Conservation (phyloP, 2,113 vertebrate species). For the Tiliqua scincoides region DNA sequence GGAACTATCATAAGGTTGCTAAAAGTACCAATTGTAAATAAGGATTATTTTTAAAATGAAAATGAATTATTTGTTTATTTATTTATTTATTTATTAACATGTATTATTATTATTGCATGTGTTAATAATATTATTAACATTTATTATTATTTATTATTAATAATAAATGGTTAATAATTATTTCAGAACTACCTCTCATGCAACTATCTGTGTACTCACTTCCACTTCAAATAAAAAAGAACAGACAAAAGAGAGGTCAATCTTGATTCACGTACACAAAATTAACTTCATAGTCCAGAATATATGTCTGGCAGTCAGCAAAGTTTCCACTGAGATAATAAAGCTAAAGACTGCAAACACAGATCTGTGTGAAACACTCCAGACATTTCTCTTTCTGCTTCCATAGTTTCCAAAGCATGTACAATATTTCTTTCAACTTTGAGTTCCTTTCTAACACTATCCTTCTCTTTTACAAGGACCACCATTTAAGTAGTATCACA, state of each 20-base stretch:
- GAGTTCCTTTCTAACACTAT: not conserved
- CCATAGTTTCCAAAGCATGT: not conserved
- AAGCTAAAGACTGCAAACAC: not conserved
- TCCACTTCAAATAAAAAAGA: not conserved
- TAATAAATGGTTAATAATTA: too few relatives aligned
- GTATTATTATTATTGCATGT: too few relatives aligned
- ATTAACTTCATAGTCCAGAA: conserved; percentile 2
- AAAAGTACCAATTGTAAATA: not conserved
- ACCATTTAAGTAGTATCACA: not conserved
- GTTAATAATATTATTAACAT: too few relatives aligned
- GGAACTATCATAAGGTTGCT: not conserved
- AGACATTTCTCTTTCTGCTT: rapidly evolving
- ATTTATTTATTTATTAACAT: too few relatives aligned
- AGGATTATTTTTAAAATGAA: not conserved
- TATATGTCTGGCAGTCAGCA: not conserved
- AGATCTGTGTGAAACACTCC: not conserved
- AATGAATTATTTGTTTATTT: too few relatives aligned
- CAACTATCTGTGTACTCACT: not conserved
- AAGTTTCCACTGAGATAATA: not conserved
- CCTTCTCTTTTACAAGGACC: not conserved
- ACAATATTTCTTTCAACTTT: not conserved
- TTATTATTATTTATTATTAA: too few relatives aligned
- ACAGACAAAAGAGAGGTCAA: not conserved
- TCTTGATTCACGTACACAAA: not conserved
- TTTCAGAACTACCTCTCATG: not conserved